Evolutionary conservation across 2,888 invertebrate species (phyloP), one percentile per base, ranked within the genome.

Genomic region (Lasius fuliginosus): DNA sequence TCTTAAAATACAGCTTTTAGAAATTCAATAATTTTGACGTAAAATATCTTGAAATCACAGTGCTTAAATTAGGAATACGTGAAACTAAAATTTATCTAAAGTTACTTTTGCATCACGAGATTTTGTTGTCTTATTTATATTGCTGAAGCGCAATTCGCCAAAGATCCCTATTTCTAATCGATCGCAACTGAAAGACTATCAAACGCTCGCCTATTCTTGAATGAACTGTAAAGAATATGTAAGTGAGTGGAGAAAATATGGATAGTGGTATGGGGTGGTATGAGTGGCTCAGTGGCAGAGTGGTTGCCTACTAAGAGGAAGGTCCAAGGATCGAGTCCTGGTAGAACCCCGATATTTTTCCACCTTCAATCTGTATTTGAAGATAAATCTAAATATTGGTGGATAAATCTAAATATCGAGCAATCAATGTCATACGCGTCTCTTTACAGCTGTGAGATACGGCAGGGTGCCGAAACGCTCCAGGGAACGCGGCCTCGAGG

Each of bases 381-480:
- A 23, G 23, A 23, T 23, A 23, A 23, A 23, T 23, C 23, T 23
- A 23, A 49, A 49, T 49, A 49, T 3, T 49, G 8, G 5, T 2
- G 49, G 2, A n/a, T 1, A 49, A n/a, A 49, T 49, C 15, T 49
- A 49, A 18, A 49, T 49, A 49, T 49, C 49, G 18, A 49, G n/a
- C 6, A n/a, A 49, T 18, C 5, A 18, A 49, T 49, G 5, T 49
- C 6, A 49, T 18, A 18, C 49, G 49, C 1, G n/a, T 77, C 18
- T 68, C 12, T 77, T 77, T 91, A 60, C 96, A 99, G 99, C 99
- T 94, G 99, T 99, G 89, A 96, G 99, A 94, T 99, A 99, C 96
- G 99, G 99, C 90, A 97, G 99, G 89, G 99, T 99, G 92, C 99
- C 99, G 88, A 99, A 99, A 95, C 96, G 99, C 92, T 97, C 98